Evolutionary conservation across 2,113 vertebrate species (phyloP), one percentile per base, ranked within the genome.

Genomic region (Chaenogobius annularis): DNA sequence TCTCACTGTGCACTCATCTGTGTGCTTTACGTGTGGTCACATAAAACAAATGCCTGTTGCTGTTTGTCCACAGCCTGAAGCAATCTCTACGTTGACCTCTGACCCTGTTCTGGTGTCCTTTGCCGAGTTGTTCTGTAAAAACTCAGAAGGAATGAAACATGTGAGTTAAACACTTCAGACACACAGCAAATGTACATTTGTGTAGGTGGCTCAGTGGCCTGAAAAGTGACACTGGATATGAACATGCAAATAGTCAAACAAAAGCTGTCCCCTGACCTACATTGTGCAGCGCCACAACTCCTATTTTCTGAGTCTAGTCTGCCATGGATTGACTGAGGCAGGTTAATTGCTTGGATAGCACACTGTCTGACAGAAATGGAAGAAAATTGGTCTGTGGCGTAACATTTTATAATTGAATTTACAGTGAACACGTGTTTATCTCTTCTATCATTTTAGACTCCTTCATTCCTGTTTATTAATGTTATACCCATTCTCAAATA

Each of bases 91-190:
- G 1, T 99, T 99, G 80, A 98, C 97, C 69, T 99, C 97, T 0
- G 96, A 99, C 68, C 94, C 96, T 0, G 95, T 96, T 35, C 88
- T 99, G 85, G 92, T 99, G 69, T 98, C 96, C 22, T 99, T 99
- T 22, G 96, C 97, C 0, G 95, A 99, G 74, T 95, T 96, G 84
- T 99, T 99, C 70, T 99, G 98, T 90, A 98, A 97, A 88, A 92
- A 94, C 0, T 90, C 94, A 20, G 93, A 93, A 26, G 94, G 92
- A 79, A 93, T 95, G 90, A 95, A 95, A 62, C 92, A 95, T 3
- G 92, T 93, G 79, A 92, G 93, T 89, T 69, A 52, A 52, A 63
- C 11, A 13, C 72, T 58, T 52, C n/a, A 59, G 9, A 43, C 56
- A 63, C 61, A 61, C 35, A 26, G 35, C 58, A 37, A 14, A 17